Evolutionary conservation across 2,113 vertebrate genomes (phyloP).

Genomic region (Ascaphus truei): DNA sequence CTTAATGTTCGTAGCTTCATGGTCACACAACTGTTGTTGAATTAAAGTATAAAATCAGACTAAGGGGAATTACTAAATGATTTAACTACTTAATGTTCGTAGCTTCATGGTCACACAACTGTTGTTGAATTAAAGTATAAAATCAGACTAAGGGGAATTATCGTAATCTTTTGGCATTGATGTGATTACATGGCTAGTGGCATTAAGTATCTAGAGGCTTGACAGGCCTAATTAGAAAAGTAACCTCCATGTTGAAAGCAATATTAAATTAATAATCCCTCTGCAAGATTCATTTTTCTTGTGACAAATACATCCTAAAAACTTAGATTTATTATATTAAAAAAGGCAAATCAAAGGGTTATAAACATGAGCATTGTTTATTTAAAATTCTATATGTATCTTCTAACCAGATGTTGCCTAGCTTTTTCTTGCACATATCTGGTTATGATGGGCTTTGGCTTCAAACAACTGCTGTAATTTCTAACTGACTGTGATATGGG

Average conservation of each 20-base stretch:
- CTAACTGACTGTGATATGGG: background rate
- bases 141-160: background rate
- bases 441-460: slow-evolving; percentile 30
- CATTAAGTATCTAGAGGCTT: slow-evolving; percentile 7
- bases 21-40: background rate
- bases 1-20: background rate
- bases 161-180: slow-evolving; percentile 10
- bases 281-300: slow-evolving; percentile 8
- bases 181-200: slow-evolving; percentile 5
- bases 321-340: slow-evolving; percentile 36
- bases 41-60: background rate
- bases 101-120: background rate
- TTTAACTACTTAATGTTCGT: background rate
- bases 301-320: background rate
- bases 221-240: background rate
- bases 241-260: slow-evolving; percentile 11
- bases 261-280: slow-evolving; percentile 13
- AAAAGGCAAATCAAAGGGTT: background rate
- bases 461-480: slow-evolving; percentile 1
- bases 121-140: background rate
- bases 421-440: background rate
- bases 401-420: background rate
- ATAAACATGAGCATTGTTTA: background rate
- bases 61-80: slow-evolving; percentile 1
- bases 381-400: background rate